phyloP scores from a whole-genome alignment of 2,888 invertebrate genomes.

The Elegia similella region DNA sequence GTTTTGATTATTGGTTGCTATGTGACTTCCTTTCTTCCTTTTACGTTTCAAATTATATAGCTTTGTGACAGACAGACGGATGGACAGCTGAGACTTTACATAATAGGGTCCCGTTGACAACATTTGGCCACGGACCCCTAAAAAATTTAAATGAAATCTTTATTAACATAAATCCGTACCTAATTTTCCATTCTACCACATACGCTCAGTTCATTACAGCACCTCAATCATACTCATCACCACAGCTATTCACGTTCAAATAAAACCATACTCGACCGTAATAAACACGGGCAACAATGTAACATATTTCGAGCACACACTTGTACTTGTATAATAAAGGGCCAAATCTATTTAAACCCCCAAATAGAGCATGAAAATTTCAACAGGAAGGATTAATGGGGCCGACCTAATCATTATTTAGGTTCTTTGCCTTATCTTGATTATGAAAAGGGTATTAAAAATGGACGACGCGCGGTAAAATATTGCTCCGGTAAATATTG shows the following conservation, averaged over 20 bases:
- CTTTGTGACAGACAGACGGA: no score
- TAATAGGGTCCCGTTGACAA: no score
- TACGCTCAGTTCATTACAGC: background rate
- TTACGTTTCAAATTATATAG: no score
- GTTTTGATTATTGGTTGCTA: no score
- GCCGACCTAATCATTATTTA: conserved; percentile 49
- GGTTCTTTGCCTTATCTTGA: conserved; percentile 30
- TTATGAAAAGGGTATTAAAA: conserved; percentile 40
- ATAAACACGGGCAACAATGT: background rate
- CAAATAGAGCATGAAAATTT: conserved; percentile 58
- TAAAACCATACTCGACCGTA: background rate
- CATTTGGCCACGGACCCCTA: no score
- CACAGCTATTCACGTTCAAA: background rate
- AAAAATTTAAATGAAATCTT: no score
- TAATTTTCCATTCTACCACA: background rate
- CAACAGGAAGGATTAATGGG: conserved; percentile 52
- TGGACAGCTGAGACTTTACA: no score
- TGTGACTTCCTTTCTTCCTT: no score
- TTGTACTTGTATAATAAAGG: conserved; percentile 35
- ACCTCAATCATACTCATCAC: conserved; percentile 1
- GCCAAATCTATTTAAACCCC: conserved; percentile 44
- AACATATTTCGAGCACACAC: conserved; percentile 26
- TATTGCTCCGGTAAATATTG: conserved; percentile 18
- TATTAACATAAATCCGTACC: background rate
- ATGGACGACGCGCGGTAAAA: conserved; percentile 30